These are phyloP conservation scores for Erebia epiphron DNA, from an alignment of 2,888 invertebrate species.

Conservation along the genomic window DNA sequence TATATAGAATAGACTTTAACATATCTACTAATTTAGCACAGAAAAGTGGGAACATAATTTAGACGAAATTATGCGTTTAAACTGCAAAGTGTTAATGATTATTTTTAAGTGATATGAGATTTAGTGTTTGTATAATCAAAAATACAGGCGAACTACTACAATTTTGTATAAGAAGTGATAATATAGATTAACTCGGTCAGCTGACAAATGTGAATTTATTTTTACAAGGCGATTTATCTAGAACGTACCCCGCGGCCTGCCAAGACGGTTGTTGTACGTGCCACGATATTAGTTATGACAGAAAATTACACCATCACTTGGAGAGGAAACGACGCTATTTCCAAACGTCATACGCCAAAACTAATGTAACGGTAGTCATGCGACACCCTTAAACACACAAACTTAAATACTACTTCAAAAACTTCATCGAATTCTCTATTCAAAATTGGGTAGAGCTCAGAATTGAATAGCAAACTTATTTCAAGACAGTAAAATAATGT, in stretches of 20 bases:
- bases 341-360: conserved; percentile 57
- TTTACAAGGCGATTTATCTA: conserved; percentile 29
- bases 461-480: conserved; percentile 20
- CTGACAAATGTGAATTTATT: conserved; percentile 25
- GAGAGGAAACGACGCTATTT: conserved; percentile 64
- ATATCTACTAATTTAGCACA: too few relatives aligned
- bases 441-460: conserved; percentile 16
- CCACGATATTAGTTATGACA: conserved; percentile 47
- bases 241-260: conserved; percentile 20
- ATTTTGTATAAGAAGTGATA: neutral
- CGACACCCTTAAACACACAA: conserved; percentile 53
- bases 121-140: too few relatives aligned
- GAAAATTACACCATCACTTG: conserved; percentile 47
- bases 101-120: too few relatives aligned
- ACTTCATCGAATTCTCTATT: conserved; percentile 30
- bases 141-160: too few relatives aligned
- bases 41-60: too few relatives aligned
- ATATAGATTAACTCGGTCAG: neutral
- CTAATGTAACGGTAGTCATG: conserved; percentile 60
- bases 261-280: conserved; percentile 28
- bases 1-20: too few relatives aligned
- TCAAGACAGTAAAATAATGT: conserved; percentile 22
- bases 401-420: conserved; percentile 28
- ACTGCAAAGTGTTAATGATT: too few relatives aligned
- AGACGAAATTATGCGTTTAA: too few relatives aligned